Base-by-base conservation (phyloP, 2,113 vertebrate species). In the Circaetus cinerascens region DNA sequence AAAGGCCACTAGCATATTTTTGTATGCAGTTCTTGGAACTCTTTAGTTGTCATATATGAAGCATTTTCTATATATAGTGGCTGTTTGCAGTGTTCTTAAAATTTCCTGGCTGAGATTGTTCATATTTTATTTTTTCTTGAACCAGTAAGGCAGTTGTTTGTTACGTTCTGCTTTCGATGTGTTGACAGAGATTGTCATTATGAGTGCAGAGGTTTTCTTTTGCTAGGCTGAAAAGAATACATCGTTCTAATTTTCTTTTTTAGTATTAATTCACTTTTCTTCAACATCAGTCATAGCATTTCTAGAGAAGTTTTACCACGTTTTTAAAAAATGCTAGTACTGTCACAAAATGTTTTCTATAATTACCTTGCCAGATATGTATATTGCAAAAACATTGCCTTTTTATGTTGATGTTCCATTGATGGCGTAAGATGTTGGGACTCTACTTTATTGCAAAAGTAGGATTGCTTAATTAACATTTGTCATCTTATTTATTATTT, bases 161-260 rank as follows among this genome's bases (percentile, higher is more conserved):
- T 62, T 74, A 21, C 0, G 0, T 38, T 56, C 5, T 78, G 53
- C 13, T 16, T 71, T 48, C 0, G 0, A 9, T 45, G 11, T 36
- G 15, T 60, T 77, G n/a, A 30, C 22, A 46, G 22, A 86, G 64
- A 5, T 21, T 38, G 32, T 56, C 4, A 4, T 43, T 55, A 19
- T 22, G 15, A 57, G 41, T 1, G 0, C 25, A 43, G 17, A 73
- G 59, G 10, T 46, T 81, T 81, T 81, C 10, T 64, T 63, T 46
- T 41, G 46, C 18, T 62, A 11, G 32, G n/a, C 45, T 59, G 69
- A 64, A 59, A n/a, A 53, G 26, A 40, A 27, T n/a, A 22, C 5
- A 10, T 51, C 7, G 16, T 63, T 56, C 11, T 43, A 3, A 23
- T 36, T 66, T 72, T 40, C 15, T 51, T 57, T 51, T 59, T 36